Evolutionary conservation across 2,113 vertebrate genomes (phyloP), one percentile per base, ranked within the genome.

Genomic region (Odocoileus hemionus): DNA sequence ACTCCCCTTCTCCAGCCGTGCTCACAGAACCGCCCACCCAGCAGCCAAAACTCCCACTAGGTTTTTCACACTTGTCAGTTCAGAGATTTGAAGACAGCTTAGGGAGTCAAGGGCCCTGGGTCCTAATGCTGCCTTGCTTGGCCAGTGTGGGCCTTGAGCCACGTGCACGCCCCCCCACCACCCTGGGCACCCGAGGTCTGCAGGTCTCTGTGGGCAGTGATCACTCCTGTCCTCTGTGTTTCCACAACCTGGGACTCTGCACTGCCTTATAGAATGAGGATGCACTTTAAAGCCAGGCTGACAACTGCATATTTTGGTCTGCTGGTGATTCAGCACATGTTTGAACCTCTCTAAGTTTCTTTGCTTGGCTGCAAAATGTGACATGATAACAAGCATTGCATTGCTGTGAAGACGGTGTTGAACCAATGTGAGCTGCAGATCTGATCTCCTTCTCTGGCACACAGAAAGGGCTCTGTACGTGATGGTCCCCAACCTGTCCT

Each of bases 351-450:
- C 61, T n/a, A 83, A 58, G 25, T 36, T 50, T 45, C 76, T 60
- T 28, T 45, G 57, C 45, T 19, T 93, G 43, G 60, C 64, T 94
- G 64, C 11, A 50, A 47, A 70, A 21, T 16, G 45, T 39, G 23
- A 76, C 12, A 9, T 7, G 26, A 7, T 23, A 16, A 45, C 5
- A 7, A 21, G 25, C 11, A 12, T 13, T 7, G 33, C 80, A 12
- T 16, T n/a, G 30, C 36, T 25, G 23, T 13, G 28, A n/a, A 39
- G 86, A 47, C 10, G 1, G 0, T 1, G 0, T 8, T 1, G 54
- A 55, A 76, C 17, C 6, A 21, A 9, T 8, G 14, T 0, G 0
- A 50, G 11, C 52, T 2, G 36, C 36, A 14, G 78, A 58, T 28
- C 82, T 23, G 55, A 88, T 55, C n/a, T 14, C 67, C 33, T 1